phyloP scores from a whole-genome alignment of 2,797 vertebrate species.

The Trachops cirrhosus region DNA sequence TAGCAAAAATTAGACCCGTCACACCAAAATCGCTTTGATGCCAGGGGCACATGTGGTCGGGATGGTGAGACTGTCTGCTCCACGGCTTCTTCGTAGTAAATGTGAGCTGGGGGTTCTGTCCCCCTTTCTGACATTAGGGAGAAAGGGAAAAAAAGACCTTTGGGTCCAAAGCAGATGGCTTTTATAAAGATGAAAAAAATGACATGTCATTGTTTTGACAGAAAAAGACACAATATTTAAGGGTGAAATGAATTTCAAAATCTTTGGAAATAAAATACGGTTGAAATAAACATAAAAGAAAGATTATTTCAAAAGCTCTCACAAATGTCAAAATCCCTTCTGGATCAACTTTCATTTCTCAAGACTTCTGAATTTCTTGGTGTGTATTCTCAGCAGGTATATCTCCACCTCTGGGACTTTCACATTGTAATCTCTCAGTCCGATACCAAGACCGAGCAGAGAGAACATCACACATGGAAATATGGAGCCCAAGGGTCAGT shows the following conservation, averaged over 20 bases:
- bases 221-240: constrained; percentile 39
- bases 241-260: constrained; percentile 40
- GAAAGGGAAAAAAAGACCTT: not conserved
- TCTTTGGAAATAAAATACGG: not conserved
- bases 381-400: not conserved
- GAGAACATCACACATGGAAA: not conserved
- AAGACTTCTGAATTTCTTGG: not conserved
- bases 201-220: not conserved
- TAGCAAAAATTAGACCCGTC: constrained; percentile 35
- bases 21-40: constrained; percentile 20
- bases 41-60: constrained; percentile 41
- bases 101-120: not conserved
- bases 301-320: not conserved
- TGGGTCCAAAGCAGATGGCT: constrained; percentile 39
- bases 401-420: not conserved
- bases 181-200: constrained; percentile 41
- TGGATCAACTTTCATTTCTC: not conserved
- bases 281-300: constrained; percentile 16
- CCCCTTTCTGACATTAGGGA: not conserved
- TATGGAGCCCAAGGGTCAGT: not conserved
- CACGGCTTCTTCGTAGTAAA: not conserved
- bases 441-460: not conserved
- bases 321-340: constrained; percentile 7
- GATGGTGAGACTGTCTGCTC: constrained; percentile 50
- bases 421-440: not conserved